Base-by-base conservation (phyloP, 2,888 invertebrate genomes). In the Polia nebulosa region DNA sequence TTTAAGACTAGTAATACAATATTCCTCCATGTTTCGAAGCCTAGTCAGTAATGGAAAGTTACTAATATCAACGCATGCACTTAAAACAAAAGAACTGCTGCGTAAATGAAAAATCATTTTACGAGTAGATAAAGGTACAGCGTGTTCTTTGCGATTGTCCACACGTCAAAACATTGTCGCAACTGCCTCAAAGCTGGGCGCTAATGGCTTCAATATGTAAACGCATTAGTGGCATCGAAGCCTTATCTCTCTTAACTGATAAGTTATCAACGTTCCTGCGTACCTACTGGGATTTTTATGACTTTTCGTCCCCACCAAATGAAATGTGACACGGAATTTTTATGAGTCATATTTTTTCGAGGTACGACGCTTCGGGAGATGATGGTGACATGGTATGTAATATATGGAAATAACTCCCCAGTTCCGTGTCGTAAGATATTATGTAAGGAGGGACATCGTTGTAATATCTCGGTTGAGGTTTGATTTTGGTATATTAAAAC, bases 221-320 rank as follows among this genome's bases (percentile, higher is more conserved):
- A 91, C 88, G 86, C 91, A 91, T 91, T 91, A 91, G 85, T 80
- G 74, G 71, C 71, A 81, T 84, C 66, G 73, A 63, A 47, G 57
- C 45, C 49, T 87, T 88, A 89, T 88, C 87, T 69, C 76, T 59
- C 59, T 17, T 77, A 81, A 80, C 65, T 77, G 60, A 74, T 70
- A 83, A 60, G 13, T 88, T 89, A 89, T 85, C 81, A 53, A 56
- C 25, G 57, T 57, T 41, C 66, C 39, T 53, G 56, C 56, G 60
- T 64, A 68, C 56, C 57, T 64, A 68, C 76, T 58, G 76, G 49
- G 77, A 80, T 80, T 77, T 77, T 79, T 77, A 75, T 80, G 41
- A 64, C 34, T 53, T 27, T 55, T 9, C 22, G 32, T 53, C 39
- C 49, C 47, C 58, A 57, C 41, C 29, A 64, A 80, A 80, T 80